Evolutionary conservation across 2,888 invertebrate genomes (phyloP).

Genomic region (Anticlea derivata): DNA sequence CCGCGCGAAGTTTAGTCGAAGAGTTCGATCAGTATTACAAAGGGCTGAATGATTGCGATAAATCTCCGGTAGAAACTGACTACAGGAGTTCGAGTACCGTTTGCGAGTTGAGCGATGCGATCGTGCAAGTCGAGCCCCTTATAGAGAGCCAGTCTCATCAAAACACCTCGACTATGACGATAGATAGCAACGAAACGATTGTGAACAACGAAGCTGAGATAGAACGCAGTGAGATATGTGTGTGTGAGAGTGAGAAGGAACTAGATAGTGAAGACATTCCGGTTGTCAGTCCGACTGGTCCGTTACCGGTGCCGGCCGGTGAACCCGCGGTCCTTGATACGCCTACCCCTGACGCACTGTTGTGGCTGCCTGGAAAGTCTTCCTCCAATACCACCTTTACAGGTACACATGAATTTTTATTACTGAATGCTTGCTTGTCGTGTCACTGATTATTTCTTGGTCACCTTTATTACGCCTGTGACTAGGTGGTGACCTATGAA

Average conservation of each 20-base stretch:
- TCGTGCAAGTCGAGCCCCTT: slow-evolving; percentile 23
- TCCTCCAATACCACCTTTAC: slow-evolving; percentile 35
- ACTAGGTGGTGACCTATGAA: too few relatives aligned
- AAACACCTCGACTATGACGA: slow-evolving; percentile 16
- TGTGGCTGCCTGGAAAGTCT: slow-evolving; percentile 41
- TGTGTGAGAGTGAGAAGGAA: slow-evolving; percentile 12
- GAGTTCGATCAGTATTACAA: slow-evolving; percentile 74
- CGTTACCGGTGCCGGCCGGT: slow-evolving; percentile 65
- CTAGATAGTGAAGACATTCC: slow-evolving; percentile 23
- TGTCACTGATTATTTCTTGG: too few relatives aligned
- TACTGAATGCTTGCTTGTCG: too few relatives aligned
- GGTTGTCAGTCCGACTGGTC: slow-evolving; percentile 46
- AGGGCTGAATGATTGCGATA: slow-evolving; percentile 54
- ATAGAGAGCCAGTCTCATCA: background rate
- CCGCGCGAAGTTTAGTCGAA: slow-evolving; percentile 73
- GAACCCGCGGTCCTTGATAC: slow-evolving; percentile 48
- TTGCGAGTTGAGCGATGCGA: slow-evolving; percentile 40
- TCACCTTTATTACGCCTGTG: too few relatives aligned
- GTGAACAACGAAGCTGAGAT: slow-evolving; percentile 14
- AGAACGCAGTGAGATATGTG: slow-evolving; percentile 6
- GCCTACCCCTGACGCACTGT: slow-evolving; percentile 35
- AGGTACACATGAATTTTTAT: slow-evolving; percentile 38
- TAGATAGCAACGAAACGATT: background rate
- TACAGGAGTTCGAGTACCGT: slow-evolving; percentile 26
- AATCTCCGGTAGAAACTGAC: slow-evolving; percentile 36